phyloP scores from a whole-genome alignment of 2,113 vertebrate genomes.

The Aplodontia rufa region DNA sequence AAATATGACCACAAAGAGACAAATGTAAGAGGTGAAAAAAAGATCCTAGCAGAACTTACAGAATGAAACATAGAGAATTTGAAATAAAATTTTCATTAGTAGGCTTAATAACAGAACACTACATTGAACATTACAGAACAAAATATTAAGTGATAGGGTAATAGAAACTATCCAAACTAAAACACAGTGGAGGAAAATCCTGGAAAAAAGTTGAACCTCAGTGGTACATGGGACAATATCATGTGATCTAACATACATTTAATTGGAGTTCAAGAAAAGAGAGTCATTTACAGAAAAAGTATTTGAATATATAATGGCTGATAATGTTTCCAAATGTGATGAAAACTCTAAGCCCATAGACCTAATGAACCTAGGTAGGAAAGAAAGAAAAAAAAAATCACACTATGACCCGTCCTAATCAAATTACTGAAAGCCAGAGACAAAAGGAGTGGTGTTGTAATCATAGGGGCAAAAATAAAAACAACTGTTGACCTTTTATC shows the following conservation, averaged over 20 bases:
- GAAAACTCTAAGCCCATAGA: background rate
- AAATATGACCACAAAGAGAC: background rate
- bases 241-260: background rate
- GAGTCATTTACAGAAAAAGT: background rate
- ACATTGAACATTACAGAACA: background rate
- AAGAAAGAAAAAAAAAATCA: background rate
- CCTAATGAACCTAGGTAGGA: background rate
- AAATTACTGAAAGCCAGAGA: constrained; percentile 15
- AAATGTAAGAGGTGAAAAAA: background rate
- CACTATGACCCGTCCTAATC: background rate
- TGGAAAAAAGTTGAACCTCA: background rate
- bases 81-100: constrained; percentile 5
- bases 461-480: background rate
- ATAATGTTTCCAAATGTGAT: background rate
- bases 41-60: background rate
- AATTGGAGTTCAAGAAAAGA: background rate
- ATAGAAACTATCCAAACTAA: constrained; percentile 16
- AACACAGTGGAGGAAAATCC: background rate
- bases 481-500: constrained; percentile 17
- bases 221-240: background rate
- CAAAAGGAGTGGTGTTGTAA: background rate
- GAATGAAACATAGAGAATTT: background rate
- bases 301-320: background rate
- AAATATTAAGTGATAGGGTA: background rate
- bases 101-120: background rate